A percentile compares a stretch with the other conserved stretches of the same genome.
Conservation (phyloP, 1,140 invertebrate genomes). For the Bradynema listronoti region DNA sequence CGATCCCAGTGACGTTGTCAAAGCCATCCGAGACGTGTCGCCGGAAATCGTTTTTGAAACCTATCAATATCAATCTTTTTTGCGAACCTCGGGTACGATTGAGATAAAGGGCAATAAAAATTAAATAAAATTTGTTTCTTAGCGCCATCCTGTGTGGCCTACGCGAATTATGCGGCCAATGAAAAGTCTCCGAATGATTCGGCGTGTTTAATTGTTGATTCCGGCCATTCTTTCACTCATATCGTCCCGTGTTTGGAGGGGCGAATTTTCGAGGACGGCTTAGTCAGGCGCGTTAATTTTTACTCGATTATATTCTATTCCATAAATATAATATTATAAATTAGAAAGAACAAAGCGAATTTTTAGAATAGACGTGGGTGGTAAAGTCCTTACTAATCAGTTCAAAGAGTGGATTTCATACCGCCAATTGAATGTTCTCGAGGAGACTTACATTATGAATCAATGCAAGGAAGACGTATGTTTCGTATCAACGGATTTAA, state of each 20-base stretch:
- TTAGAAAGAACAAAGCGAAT: neutral
- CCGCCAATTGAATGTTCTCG: constrained; percentile 92
- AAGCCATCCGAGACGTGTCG: constrained; percentile 80
- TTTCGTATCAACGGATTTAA: constrained; percentile 81
- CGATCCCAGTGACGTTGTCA: constrained; percentile 66
- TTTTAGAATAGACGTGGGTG: constrained; percentile 81
- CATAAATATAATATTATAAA: neutral
- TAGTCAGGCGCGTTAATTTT: constrained; percentile 44
- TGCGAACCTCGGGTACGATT: constrained; percentile 58
- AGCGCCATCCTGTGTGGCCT: constrained; percentile 33
- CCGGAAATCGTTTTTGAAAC: constrained; percentile 96
- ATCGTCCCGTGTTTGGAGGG: constrained; percentile 88
- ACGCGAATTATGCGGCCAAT: constrained; percentile 4
- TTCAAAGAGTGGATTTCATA: constrained; percentile 95
- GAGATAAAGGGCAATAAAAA: constrained; percentile 13
- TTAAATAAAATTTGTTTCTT: constrained; percentile 20
- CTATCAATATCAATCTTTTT: constrained; percentile 78
- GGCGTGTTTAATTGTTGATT: constrained; percentile 80
- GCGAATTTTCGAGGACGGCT: constrained; percentile 68
- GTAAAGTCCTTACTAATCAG: constrained; percentile 94
- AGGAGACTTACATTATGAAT: constrained; percentile 97
- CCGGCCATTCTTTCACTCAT: constrained; percentile 90
- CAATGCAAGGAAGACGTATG: constrained; percentile 93
- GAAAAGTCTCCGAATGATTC: constrained; percentile 53
- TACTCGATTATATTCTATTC: constrained; percentile 8